These are phyloP conservation scores for Anagyrus pseudococci DNA, from an alignment of 2,888 invertebrate genomes.

Conservation along the genomic window DNA sequence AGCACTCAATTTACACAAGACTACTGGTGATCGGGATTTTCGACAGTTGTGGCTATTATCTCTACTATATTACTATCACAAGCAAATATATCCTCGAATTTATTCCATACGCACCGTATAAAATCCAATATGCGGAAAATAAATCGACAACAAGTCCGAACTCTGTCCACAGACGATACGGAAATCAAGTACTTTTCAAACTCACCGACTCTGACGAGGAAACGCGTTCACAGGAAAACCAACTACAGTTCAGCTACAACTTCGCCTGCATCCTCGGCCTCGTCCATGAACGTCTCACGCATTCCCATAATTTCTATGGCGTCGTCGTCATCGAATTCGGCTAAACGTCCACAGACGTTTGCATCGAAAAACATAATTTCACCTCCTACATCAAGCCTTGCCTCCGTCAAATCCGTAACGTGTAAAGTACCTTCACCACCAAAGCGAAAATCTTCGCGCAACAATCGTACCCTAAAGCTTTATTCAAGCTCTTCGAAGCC, in stretches of 20 bases:
- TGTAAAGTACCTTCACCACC: conserved; percentile 73
- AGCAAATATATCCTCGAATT: conserved; percentile 9
- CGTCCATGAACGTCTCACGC: conserved; percentile 66
- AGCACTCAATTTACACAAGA: conserved; percentile 17
- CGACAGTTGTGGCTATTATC: conserved; percentile 5
- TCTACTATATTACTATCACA: conserved; percentile 6
- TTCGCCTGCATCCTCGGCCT: conserved; percentile 53
- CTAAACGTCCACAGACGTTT: conserved; percentile 25
- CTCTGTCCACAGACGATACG: conserved; percentile 71
- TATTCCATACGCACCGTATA: too few relatives aligned
- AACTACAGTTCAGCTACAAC: conserved; percentile 64
- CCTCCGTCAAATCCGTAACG: background rate
- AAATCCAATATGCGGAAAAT: too few relatives aligned
- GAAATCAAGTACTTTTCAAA: conserved; percentile 85
- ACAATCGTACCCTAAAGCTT: conserved; percentile 73
- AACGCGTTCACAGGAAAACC: conserved; percentile 75
- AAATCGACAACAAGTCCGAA: too few relatives aligned
- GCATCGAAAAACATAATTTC: conserved; percentile 23
- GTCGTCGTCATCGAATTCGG: conserved; percentile 27
- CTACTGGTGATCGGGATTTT: conserved; percentile 30
- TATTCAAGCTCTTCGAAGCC: conserved; percentile 63
- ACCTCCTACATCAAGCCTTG: background rate
- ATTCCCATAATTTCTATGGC: conserved; percentile 42
- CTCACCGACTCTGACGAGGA: conserved; percentile 80
- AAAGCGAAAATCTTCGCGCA: conserved; percentile 76